Conservation (phyloP, 2,113 vertebrate species). For the Micromys minutus region DNA sequence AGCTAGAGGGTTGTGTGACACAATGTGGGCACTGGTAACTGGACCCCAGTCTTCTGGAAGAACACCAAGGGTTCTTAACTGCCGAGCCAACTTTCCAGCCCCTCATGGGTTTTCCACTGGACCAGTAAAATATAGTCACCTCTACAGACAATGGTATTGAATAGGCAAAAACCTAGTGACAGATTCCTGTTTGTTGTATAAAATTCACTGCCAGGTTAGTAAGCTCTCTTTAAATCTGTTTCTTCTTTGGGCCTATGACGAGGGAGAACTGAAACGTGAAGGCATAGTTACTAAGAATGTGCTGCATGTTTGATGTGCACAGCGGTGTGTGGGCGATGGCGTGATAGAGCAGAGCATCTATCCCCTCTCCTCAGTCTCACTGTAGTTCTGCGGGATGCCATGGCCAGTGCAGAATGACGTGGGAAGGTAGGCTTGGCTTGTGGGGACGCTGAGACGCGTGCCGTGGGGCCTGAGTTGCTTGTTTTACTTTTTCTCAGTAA, state of each 20-base stretch:
- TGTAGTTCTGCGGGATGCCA: too few relatives aligned
- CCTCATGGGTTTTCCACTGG: not conserved
- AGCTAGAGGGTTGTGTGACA: not conserved
- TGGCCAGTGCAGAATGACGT: not conserved
- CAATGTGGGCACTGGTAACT: not conserved
- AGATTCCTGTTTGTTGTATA: conserved; percentile 4
- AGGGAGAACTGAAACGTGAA: not conserved
- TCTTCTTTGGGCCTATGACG: conserved; percentile 42
- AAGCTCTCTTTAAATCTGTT: conserved; percentile 20
- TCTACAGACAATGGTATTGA: not conserved
- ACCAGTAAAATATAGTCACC: conserved; percentile 1
- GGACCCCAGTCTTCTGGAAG: not conserved
- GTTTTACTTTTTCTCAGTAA: not conserved
- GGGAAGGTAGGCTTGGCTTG: not conserved
- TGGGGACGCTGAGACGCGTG: not conserved
- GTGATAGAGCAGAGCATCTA: not conserved
- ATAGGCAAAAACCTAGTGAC: conserved; percentile 29
- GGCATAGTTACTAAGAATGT: not conserved
- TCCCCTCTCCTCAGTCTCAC: not conserved
- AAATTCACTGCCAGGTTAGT: conserved; percentile 17
- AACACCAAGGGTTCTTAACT: not conserved
- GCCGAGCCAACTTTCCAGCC: not conserved
- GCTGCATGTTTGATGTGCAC: not conserved
- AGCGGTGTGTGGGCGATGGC: not conserved
- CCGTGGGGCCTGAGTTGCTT: not conserved